Evolutionary conservation across 2,888 invertebrate species (phyloP).

Genomic region (Masnerella sp.): DNA sequence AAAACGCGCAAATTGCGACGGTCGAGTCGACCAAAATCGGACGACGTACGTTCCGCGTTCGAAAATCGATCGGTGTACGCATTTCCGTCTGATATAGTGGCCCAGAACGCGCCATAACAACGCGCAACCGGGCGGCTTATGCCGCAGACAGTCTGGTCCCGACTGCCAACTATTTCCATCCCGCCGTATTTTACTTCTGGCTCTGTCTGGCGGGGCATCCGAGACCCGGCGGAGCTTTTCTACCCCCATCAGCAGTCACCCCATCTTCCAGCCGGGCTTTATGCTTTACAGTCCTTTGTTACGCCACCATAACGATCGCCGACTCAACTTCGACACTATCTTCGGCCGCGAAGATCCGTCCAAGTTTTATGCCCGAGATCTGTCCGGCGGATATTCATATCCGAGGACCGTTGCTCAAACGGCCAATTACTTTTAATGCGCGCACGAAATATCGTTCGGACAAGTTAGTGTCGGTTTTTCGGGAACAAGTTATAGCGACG

Average conservation of each 20-base stretch:
- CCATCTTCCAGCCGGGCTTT: constrained; percentile 61
- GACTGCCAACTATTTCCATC: constrained; percentile 60
- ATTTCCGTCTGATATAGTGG: constrained; percentile 59
- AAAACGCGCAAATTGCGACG: too few relatives aligned
- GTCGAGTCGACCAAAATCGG: too few relatives aligned
- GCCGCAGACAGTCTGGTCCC: constrained; percentile 58
- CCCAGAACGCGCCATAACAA: constrained; percentile 37
- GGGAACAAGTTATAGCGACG: too few relatives aligned
- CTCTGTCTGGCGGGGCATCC: constrained; percentile 39
- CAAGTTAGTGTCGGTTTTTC: too few relatives aligned
- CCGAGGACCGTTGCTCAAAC: constrained; percentile 27
- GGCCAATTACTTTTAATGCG: constrained; percentile 35
- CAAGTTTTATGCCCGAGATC: constrained; percentile 46
- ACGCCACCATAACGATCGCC: constrained; percentile 62
- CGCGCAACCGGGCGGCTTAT: constrained; percentile 23
- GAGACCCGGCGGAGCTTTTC: constrained; percentile 41
- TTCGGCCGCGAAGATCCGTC: constrained; percentile 50
- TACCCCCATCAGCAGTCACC: constrained; percentile 44
- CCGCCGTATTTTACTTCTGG: constrained; percentile 27
- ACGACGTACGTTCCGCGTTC: too few relatives aligned
- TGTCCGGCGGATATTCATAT: constrained; percentile 41
- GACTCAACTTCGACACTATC: constrained; percentile 63
- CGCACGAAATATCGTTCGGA: neutral
- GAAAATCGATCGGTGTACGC: constrained; percentile 53
- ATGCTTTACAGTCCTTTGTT: constrained; percentile 68